Conservation (phyloP, 2,797 vertebrate species). For the Catamblyrhynchus diadema region DNA sequence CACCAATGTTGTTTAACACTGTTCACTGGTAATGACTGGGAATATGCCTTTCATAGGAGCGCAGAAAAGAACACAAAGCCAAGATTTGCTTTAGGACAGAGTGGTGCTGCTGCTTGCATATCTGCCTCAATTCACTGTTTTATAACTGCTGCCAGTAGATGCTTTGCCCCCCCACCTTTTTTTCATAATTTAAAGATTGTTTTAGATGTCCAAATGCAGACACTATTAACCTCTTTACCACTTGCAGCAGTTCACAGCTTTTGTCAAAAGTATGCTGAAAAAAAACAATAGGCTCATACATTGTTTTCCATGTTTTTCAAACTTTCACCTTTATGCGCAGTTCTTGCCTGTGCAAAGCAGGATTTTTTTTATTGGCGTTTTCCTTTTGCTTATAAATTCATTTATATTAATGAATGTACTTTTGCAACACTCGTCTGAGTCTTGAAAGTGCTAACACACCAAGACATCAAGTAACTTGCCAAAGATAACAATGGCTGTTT, state of each 20-base stretch:
- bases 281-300: neutral
- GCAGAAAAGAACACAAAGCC: neutral
- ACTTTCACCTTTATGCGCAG: neutral
- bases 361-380: neutral
- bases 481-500: conserved; percentile 12
- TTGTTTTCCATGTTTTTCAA: neutral
- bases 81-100: neutral
- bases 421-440: neutral
- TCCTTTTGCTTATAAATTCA: neutral
- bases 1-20: neutral
- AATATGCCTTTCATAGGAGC: neutral
- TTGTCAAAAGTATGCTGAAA: neutral
- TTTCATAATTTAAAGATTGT: neutral
- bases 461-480: neutral
- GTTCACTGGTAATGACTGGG: neutral
- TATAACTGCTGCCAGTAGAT: neutral
- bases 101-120: neutral
- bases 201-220: neutral
- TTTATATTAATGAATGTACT: conserved; percentile 27
- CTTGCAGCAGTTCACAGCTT: neutral
- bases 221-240: neutral
- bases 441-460: neutral
- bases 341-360: neutral
- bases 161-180: neutral
- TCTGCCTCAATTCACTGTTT: neutral